Evolutionary conservation across 1,140 invertebrate genomes (phyloP), one percentile per base, ranked within the genome.

Genomic region (Anoplophora glabripennis): DNA sequence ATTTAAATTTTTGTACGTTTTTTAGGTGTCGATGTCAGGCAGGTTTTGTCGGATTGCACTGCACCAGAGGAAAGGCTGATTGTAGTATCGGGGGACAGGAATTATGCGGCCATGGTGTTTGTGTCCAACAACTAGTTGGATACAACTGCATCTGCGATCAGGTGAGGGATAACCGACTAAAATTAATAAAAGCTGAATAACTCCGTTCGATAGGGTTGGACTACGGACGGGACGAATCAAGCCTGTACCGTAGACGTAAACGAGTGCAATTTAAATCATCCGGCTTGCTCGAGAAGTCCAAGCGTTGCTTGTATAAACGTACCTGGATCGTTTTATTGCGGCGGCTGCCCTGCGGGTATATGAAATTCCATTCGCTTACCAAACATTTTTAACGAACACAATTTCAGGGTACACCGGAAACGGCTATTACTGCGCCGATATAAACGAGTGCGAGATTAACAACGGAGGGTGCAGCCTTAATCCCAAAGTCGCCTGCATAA

Each of bases 91-190:
- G 84, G 10, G 81, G 81, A 12, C 74, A 76, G 42, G 88, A 91
- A 73, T 79, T 96, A 7, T 98, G 95, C 73, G 94, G 90, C 0
- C 87, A 95, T 69, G 95, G 94, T 1, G 84, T 84, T 7, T 96
- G 94, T 71, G 72, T 95, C 0, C 80, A 84, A 42, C 81, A 82
- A 60, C 76, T 81, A 38, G 70, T 76, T 1, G 86, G 88, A 1
- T 89, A 88, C 61, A 85, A 82, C 9, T 93, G 91, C 70, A 78
- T 92, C 41, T 93, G 91, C 68, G 82, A 92, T 61, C 83, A 87
- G 78, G 87, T 88, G 78, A 37, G 40, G 44, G 5, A 28, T 28
- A 28, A 28, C 21, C 5, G 21, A 28, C 21, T 28, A 28, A 28
- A 28, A 28, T 28, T 28, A n/a, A n/a, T n/a, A n/a, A n/a, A n/a